These are phyloP conservation scores for Tetrao urogallus DNA, from an alignment of 2,113 vertebrate species.

Conservation along the genomic window DNA sequence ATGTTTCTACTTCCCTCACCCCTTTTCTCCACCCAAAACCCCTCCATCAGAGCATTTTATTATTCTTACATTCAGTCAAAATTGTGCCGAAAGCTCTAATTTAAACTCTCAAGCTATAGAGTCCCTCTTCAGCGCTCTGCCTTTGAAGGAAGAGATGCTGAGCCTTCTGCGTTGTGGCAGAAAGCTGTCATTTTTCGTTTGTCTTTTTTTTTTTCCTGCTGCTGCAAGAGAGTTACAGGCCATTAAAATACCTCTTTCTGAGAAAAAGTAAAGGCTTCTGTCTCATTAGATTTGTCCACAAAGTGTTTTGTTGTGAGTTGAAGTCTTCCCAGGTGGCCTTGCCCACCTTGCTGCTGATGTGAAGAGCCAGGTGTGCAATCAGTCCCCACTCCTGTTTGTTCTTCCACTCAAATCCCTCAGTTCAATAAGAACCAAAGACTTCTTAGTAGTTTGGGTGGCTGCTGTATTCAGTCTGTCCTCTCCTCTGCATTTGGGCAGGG, in stretches of 20 bases:
- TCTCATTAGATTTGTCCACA: not conserved
- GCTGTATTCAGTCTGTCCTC: not conserved
- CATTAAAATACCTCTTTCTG: not conserved
- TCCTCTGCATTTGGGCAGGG: not conserved
- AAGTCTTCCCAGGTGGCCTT: not conserved
- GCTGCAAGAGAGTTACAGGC: not conserved
- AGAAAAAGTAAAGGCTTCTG: not conserved
- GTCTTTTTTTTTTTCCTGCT: not conserved
- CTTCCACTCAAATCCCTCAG: not conserved
- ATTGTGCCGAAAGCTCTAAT: not conserved
- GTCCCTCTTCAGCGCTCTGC: not conserved
- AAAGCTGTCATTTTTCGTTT: not conserved
- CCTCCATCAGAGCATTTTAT: not conserved
- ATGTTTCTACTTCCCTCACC: not conserved
- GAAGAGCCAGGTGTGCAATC: not conserved
- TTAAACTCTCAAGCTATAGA: not conserved
- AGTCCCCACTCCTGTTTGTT: not conserved
- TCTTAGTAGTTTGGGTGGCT: not conserved
- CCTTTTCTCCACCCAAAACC: not conserved
- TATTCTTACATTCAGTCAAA: conserved; percentile 1
- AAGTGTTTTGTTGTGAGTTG: not conserved
- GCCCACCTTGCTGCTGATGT: not conserved
- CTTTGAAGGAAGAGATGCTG: not conserved
- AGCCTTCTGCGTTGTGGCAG: not conserved
- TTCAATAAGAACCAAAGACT: not conserved